These are phyloP conservation scores for Cardiocondyla obscurior DNA, from an alignment of 1,140 invertebrate genomes.

Conservation along the genomic window DNA sequence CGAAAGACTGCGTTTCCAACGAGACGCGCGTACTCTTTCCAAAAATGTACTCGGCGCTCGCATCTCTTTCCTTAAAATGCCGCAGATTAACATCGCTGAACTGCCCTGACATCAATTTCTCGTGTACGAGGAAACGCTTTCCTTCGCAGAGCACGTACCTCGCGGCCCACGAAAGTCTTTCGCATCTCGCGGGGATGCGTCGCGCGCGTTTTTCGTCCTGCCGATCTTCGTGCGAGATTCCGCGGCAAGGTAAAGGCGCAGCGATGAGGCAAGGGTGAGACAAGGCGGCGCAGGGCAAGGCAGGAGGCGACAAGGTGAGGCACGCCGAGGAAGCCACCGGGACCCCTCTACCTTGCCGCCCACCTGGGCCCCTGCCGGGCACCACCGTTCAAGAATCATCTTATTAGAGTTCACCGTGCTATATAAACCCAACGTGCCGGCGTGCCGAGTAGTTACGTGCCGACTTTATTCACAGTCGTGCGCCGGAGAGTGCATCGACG, in stretches of 20 bases:
- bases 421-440: constrained; percentile 82
- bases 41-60: not conserved
- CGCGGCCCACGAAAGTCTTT: no score
- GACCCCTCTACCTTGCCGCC: constrained; percentile 48
- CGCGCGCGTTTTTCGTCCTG: constrained; percentile 56
- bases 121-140: not conserved
- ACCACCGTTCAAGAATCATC: constrained; percentile 79
- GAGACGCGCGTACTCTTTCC: no score
- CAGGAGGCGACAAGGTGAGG: constrained; percentile 48
- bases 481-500: constrained; percentile 64
- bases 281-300: constrained; percentile 42
- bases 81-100: not conserved
- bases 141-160: not conserved
- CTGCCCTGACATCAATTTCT: not conserved
- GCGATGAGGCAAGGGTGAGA: constrained; percentile 65
- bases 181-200: not conserved
- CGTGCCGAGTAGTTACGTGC: constrained; percentile 81
- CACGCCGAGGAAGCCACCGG: constrained; percentile 44
- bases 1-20: no score
- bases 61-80: not conserved
- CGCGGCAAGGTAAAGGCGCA: constrained; percentile 68
- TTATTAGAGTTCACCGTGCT: constrained; percentile 81
- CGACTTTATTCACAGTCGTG: constrained; percentile 77
- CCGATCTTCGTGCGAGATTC: constrained; percentile 58
- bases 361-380: constrained; percentile 55